Base-by-base conservation (phyloP, 1,140 invertebrate species). In the Rhyacophila brunnea region DNA sequence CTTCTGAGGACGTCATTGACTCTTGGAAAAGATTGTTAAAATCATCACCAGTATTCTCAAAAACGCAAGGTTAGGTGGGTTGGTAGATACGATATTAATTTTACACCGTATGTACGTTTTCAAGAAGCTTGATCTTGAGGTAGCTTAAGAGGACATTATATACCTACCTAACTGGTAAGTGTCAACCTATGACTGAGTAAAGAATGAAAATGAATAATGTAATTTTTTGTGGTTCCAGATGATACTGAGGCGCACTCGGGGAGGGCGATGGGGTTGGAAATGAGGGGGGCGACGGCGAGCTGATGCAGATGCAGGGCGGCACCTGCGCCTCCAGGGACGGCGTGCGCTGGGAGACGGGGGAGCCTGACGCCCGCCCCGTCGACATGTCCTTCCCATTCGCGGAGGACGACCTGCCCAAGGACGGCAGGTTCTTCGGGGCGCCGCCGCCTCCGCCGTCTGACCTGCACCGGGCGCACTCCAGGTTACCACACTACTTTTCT, bases 381-480 rank as follows among this genome's bases (percentile, higher is more conserved):
- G 71, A 28, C 23, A 28, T 28, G 23, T 28, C 23, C 23, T 28
- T 28, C 23, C 23, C 23, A 3, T 72, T 70, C 71, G 72, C 77
- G 72, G 74, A 74, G 71, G 73, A 66, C 60, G 64, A 60, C 51
- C 65, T 61, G 54, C 64, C 56, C 77, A 72, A 70, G 75, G 67
- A 71, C 74, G 73, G 77, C 78, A 69, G 69, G 77, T 69, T 74
- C 75, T 52, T 44, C 56, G 75, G 73, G 62, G 75, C 77, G 63
- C 79, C 75, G 68, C 80, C 79, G 67, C 77, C 77, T 67, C 74
- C 75, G 72, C 78, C 74, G 72, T 79, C 77, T 65, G 79, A 79
- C 64, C 78, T 88, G 71, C 85, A 86, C 77, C 83, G 87, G 68
- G 83, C 86, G 68, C 88, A 90, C 79, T 90, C 88, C 23, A 28